These are phyloP conservation scores for Girardinichthys multiradiatus DNA, from an alignment of 2,113 vertebrate species.

Conservation along the genomic window DNA sequence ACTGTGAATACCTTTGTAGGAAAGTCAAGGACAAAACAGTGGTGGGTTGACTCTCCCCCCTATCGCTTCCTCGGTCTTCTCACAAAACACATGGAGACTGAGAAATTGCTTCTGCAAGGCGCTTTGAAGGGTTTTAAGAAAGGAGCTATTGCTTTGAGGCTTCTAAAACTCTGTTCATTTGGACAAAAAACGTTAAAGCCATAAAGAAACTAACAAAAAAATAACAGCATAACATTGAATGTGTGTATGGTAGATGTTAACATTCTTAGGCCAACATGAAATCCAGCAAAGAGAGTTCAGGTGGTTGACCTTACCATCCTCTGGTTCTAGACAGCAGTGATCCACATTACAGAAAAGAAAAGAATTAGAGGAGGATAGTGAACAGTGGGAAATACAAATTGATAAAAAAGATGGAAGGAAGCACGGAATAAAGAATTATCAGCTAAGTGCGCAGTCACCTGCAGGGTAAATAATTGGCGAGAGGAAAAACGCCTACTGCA, in stretches of 20 bases:
- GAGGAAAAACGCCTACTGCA: slow-evolving; percentile 23
- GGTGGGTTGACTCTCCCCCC: background rate
- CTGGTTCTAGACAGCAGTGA: slow-evolving; percentile 15
- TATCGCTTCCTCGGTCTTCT: too few relatives aligned
- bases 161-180: too few relatives aligned
- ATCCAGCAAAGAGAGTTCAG: background rate
- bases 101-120: background rate
- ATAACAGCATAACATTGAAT: too few relatives aligned
- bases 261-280: background rate
- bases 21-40: background rate
- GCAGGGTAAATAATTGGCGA: slow-evolving; percentile 56
- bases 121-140: background rate
- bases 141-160: too few relatives aligned
- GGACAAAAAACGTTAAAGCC: background rate
- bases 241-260: background rate
- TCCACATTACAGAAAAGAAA: background rate
- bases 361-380: slow-evolving; percentile 15
- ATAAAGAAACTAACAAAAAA: too few relatives aligned
- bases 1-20: background rate
- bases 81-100: background rate
- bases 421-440: slow-evolving; percentile 32
- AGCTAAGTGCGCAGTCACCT: slow-evolving; percentile 45
- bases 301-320: slow-evolving; percentile 7
- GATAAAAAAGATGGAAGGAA: slow-evolving; percentile 17
- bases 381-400: slow-evolving; percentile 16